Conservation (phyloP, 2,113 vertebrate genomes). For the Nycticebus coucang region DNA sequence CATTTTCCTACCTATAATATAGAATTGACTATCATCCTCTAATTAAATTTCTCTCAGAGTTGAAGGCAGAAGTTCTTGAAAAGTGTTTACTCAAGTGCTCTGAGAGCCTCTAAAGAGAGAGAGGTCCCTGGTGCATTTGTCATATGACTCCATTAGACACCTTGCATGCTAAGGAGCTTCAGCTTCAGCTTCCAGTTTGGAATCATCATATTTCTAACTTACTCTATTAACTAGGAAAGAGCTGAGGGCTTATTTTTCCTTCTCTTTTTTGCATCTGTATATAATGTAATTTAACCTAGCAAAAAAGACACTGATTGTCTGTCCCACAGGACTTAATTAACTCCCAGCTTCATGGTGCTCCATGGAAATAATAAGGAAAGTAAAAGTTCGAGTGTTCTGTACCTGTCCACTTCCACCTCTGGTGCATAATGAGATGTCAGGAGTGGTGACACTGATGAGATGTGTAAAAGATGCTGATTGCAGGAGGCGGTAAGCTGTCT, state of each 20-base stretch:
- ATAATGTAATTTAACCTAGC: conserved; percentile 84
- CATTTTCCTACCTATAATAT: not conserved
- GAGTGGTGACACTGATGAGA: conserved; percentile 82
- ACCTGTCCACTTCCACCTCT: conserved; percentile 85
- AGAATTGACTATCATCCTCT: not conserved
- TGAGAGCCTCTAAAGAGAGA: conserved; percentile 38
- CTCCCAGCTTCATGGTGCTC: conserved; percentile 78
- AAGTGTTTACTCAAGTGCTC: conserved; percentile 52
- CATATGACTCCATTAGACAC: conserved; percentile 77
- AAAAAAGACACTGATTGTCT: conserved; percentile 80
- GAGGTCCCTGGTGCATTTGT: conserved; percentile 36
- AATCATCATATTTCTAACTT: conserved; percentile 81
- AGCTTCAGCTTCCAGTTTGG: conserved; percentile 71
- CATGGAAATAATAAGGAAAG: conserved; percentile 82
- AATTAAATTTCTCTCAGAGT: conserved; percentile 38
- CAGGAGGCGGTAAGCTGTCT: conserved; percentile 56
- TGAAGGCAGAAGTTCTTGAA: conserved; percentile 57
- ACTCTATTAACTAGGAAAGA: conserved; percentile 78
- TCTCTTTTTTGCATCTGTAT: conserved; percentile 70
- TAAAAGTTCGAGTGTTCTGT: conserved; percentile 79
- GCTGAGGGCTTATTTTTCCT: conserved; percentile 68
- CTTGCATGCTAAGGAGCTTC: conserved; percentile 63
- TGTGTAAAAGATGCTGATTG: conserved; percentile 69
- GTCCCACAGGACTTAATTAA: conserved; percentile 91
- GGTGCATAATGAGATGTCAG: conserved; percentile 85